Conservation (phyloP, 2,888 invertebrate genomes). For the Philereme transversata region DNA sequence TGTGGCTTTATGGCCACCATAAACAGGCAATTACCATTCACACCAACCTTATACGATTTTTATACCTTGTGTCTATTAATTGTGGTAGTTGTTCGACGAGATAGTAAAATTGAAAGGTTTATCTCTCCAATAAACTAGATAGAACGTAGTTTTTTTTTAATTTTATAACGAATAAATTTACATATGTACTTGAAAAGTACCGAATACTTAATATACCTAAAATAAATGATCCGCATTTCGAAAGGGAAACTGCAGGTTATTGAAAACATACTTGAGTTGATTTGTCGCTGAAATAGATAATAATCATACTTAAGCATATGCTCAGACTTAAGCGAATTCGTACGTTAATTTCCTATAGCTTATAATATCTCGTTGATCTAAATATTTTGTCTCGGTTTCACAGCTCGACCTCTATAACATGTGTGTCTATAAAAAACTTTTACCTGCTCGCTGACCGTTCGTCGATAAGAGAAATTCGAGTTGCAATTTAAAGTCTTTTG, state of each 20-base stretch:
- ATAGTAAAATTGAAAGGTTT: slow-evolving; percentile 66
- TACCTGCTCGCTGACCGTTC: slow-evolving; percentile 66
- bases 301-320: no score
- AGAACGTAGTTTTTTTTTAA: slow-evolving; percentile 44
- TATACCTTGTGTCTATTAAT: slow-evolving; percentile 69
- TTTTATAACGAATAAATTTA: slow-evolving; percentile 46
- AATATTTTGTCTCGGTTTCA: slow-evolving; percentile 42
- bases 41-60: slow-evolving; percentile 71
- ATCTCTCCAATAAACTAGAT: slow-evolving; percentile 59
- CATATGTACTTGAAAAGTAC: slow-evolving; percentile 31
- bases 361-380: not conserved
- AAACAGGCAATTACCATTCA: slow-evolving; percentile 72
- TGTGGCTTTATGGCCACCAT: slow-evolving; percentile 66
- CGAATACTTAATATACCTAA: slow-evolving; percentile 11
- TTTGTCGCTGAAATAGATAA: not conserved
- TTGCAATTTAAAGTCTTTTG: slow-evolving; percentile 81
- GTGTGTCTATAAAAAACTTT: slow-evolving; percentile 50
- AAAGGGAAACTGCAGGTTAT: not conserved
- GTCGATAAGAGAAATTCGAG: slow-evolving; percentile 72
- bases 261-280: not conserved
- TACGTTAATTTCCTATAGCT: no score
- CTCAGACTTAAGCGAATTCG: no score
- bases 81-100: slow-evolving; percentile 64
- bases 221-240: slow-evolving; percentile 1
- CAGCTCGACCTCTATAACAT: slow-evolving; percentile 44